Base-by-base conservation (phyloP, 2,888 invertebrate genomes). In the Pyrgus malvae region DNA sequence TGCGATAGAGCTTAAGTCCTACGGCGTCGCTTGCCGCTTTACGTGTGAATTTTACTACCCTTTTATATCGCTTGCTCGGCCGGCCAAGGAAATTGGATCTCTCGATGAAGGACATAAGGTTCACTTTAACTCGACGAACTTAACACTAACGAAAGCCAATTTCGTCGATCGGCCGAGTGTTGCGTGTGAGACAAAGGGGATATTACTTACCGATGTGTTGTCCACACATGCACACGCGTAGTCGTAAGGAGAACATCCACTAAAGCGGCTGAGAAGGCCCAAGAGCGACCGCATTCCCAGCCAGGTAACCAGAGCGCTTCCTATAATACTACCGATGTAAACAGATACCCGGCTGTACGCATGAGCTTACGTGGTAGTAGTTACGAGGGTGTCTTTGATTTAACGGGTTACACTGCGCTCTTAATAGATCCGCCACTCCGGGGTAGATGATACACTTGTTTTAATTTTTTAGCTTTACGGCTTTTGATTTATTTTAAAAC, bases 201-300 rank as follows among this genome's bases (percentile, higher is more conserved):
- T 76, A 65, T 72, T 80, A 84, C 81, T 90, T 80, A 90, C 80
- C 75, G 75, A 84, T 83, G 88, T 90, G 89, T 89, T 89, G 89
- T 90, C 85, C 88, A 87, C 90, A 84, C 90, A 90, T 88, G 88
- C 89, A 85, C 89, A 70, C 90, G 85, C 83, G 83, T 89, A 91
- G 91, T 91, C 84, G 90, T 91, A 84, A 84, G 91, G 87, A 91
- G 91, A 89, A 90, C 90, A 69, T 91, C 91, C 83, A 91, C 90
- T 82, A 91, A 91, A 88, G 87, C 88, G 83, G 86, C 90, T 79
- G 91, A 91, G 80, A 91, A 91, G 87, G 83, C 88, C 81, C 91
- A 91, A 89, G 91, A 91, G 71, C 85, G 91, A 81, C 91, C 91
- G 69, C 91, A 91, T 81, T 91, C 91, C 78, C 91, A 91, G 87